Evolutionary conservation across 1,140 invertebrate genomes (phyloP).

Genomic region (Drosophila arizonae): DNA sequence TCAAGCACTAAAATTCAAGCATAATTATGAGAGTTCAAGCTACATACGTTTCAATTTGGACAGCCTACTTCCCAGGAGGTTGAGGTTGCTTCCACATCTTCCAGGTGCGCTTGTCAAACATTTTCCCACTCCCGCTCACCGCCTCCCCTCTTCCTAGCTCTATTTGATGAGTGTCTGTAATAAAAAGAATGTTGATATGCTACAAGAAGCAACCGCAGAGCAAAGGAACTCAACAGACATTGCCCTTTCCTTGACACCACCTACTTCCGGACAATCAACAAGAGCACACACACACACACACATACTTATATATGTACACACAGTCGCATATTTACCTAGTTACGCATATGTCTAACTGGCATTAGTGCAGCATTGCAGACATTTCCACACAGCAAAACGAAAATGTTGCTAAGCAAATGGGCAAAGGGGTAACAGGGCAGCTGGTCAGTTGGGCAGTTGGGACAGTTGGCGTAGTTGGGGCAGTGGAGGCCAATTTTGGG

Average conservation of each 20-base stretch:
- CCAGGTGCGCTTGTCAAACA: conserved; percentile 25
- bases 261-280: conserved; percentile 10
- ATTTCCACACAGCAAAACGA: conserved; percentile 65
- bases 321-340: conserved; percentile 63
- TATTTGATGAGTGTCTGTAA: conserved; percentile 53
- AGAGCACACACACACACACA: conserved; percentile 12
- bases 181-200: conserved; percentile 45
- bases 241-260: conserved; percentile 19
- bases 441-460: conserved; percentile 1
- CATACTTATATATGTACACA: neutral
- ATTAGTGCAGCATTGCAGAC: conserved; percentile 79
- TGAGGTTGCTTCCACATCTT: neutral
- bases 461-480: conserved; percentile 2
- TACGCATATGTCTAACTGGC: conserved; percentile 74
- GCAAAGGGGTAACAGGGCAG: no score
- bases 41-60: neutral
- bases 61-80: neutral
- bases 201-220: conserved; percentile 55
- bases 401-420: conserved; percentile 33
- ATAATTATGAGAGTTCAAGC: no score
- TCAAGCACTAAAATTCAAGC: no score
- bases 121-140: neutral
- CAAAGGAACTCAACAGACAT: conserved; percentile 18
- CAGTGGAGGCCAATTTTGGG: conserved; percentile 31
- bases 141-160: neutral